Base-by-base conservation (phyloP, 2,797 vertebrate species). In the Zalophus californianus region DNA sequence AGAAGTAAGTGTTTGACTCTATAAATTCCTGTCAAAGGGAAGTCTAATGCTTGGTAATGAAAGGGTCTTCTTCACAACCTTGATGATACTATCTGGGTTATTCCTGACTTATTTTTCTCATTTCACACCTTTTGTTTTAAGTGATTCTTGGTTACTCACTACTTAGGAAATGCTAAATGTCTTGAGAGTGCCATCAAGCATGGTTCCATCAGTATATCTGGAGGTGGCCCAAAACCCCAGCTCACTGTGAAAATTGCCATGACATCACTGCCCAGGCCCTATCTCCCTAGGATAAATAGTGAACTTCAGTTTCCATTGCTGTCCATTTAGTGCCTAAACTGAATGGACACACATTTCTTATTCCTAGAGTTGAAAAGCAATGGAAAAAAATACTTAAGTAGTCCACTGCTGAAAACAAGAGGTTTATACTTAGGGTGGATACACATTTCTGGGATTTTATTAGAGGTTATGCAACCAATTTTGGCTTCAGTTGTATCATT, bases 11-110 rank as follows among this genome's bases (percentile, higher is more conserved):
- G 35, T 93, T 93, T 91, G 70, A 83, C 23, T 96, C 25, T 89
- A 86, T 75, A 93, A 94, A 93, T 94, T 97, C 2, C 15, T 86
- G 52, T 92, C 27, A 72, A 85, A 96, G 66, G 35, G 21, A 92
- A 13, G 3, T 54, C 91, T 93, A 90, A 85, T 87, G 38, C 58
- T 97, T 90, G 73, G 5, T 52, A 70, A 86, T 75, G 56, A 91
- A 92, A 85, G 56, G 54, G 7, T 62, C 25, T 86, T 72, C 75
- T 96, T 95, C 10, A 87, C 2, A 64, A 23, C 8, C 20, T 25
- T 93, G 66, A 68, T 87, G 48, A 25, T 94, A n/a, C n/a, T 44
- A 10, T 78, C 1, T 96, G 32, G 4, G 35, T 93, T 93, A 66
- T 84, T 60, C 5, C 54, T 93, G 56, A 94, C 23, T 87, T 70